Conservation (phyloP, 1,140 invertebrate genomes). For the Diachasma alloeum region DNA sequence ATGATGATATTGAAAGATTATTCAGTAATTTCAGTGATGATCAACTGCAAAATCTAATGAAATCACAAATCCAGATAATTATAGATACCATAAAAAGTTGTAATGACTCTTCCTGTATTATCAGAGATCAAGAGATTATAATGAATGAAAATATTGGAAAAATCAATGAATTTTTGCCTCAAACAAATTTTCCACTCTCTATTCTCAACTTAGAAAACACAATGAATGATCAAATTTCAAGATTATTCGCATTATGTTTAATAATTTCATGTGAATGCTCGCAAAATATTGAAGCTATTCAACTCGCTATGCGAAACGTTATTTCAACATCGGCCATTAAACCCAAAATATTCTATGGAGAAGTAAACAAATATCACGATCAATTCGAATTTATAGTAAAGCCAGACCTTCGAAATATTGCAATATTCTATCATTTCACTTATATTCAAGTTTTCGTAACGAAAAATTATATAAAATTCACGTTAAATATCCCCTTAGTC, state of each 20-base stretch:
- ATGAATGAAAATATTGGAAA: conserved; percentile 32
- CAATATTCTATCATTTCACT: background rate
- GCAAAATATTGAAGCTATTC: conserved; percentile 38
- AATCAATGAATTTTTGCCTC: conserved; percentile 27
- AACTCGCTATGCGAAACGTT: conserved; percentile 43
- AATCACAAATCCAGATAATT: conserved; percentile 34
- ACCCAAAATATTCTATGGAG: conserved; percentile 34
- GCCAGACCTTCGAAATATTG: background rate
- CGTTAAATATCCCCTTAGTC: background rate
- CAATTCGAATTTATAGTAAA: conserved; percentile 11
- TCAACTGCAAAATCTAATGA: conserved; percentile 32
- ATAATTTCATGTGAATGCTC: conserved; percentile 42
- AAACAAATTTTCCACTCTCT: too few species aligned
- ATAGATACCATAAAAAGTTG: conserved; percentile 32
- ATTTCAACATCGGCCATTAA: conserved; percentile 45
- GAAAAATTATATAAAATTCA: background rate
- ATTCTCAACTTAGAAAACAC: background rate
- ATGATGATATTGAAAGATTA: conserved; percentile 35
- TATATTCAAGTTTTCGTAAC: background rate
- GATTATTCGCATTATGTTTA: conserved; percentile 29
- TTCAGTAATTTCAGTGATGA: conserved; percentile 31
- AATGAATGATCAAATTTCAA: conserved; percentile 2
- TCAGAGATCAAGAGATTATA: conserved; percentile 34
- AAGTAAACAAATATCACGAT: conserved; percentile 40
- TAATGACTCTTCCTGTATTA: conserved; percentile 23